Evolutionary conservation across 2,113 vertebrate species (phyloP), one percentile per base, ranked within the genome.

Genomic region (Dromiciops gliroides): DNA sequence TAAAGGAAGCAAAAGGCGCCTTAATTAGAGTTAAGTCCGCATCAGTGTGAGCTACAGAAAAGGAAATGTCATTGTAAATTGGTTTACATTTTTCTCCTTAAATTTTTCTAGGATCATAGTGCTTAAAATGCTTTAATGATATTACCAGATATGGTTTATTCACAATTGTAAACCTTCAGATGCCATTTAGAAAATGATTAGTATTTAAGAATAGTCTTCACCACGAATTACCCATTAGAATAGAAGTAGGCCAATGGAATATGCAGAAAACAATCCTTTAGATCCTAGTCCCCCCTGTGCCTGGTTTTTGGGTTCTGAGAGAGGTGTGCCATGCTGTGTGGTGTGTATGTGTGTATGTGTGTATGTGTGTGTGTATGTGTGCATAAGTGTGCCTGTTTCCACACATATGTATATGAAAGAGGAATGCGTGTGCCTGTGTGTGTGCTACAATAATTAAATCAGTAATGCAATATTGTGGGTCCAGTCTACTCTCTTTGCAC

Each of bases 401-500:
- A 19, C 4, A 48, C 44, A 48, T 94, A 91, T 90, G 90, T 44
- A 53, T 37, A 89, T 88, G 26, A 31, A 31, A 60, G 56, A 60
- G 56, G 56, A 60, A 60, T 60, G 16, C 49, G 50, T 90, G 48
- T 44, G 50, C 14, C 60, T 3, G 50, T 31, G 90, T 14, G 51
- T 51, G 37, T 22, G 97, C 95, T 97, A 96, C 67, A 51, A 52
- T 97, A 97, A 97, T 97, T 97, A 94, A 97, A 98, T 98, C 98
- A 97, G 97, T 98, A 98, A 98, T 98, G 98, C 98, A 98, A 98
- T 98, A 97, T n/a, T 94, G 98, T 97, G 97, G 96, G 95, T 98
- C 97, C 97, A 97, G 97, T 98, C 95, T 97, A 95, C 98, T 98
- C 48, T 92, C 96, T 97, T 98, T 98, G 98, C 98, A 98, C 98